Percentiles rank a stretch among this genome's conserved stretches.
These are phyloP conservation scores for Archips xylosteana DNA, from an alignment of 2,888 invertebrate genomes.

Conservation along the genomic window DNA sequence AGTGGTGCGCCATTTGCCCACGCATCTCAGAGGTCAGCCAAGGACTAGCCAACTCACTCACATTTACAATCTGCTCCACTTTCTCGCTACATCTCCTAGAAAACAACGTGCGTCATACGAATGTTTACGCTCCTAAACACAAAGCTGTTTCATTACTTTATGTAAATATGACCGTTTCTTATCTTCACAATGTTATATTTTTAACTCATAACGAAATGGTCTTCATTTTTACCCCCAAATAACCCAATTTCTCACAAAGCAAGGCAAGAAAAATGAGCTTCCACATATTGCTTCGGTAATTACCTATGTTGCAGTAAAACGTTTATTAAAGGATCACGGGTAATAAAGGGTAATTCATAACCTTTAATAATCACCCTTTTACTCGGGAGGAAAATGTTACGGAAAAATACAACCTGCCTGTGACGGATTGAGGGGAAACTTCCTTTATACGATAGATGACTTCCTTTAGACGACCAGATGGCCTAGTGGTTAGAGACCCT, in stretches of 20 bases:
- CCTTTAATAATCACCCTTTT: constrained; percentile 26
- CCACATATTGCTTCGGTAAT: constrained; percentile 28
- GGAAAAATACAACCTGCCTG: constrained; percentile 9
- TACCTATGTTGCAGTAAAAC: constrained; percentile 23
- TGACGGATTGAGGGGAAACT: constrained; percentile 14
- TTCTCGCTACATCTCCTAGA: constrained; percentile 40
- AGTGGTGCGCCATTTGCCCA: constrained; percentile 61
- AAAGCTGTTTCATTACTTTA: constrained; percentile 21
- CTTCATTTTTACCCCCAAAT: constrained; percentile 8
- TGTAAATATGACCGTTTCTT: constrained; percentile 12
- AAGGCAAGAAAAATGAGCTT: constrained; percentile 13
- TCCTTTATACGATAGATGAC: constrained; percentile 13
- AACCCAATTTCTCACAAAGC: constrained; percentile 1
- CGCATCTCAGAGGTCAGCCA: constrained; percentile 64
- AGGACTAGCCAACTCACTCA: constrained; percentile 56
- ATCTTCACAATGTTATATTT: constrained; percentile 17
- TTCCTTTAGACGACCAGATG: too few relatives aligned
- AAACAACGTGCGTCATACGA: constrained; percentile 32
- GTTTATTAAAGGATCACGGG: constrained; percentile 34
- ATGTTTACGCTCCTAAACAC: constrained; percentile 20
- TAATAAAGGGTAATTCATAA: constrained; percentile 36
- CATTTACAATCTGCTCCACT: constrained; percentile 47
- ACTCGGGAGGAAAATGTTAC: constrained; percentile 23
- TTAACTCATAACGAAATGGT: constrained; percentile 6
- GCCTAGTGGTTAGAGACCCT: too few relatives aligned